Base-by-base conservation (phyloP, 2,797 vertebrate species). In the Cyclopterus lumpus region DNA sequence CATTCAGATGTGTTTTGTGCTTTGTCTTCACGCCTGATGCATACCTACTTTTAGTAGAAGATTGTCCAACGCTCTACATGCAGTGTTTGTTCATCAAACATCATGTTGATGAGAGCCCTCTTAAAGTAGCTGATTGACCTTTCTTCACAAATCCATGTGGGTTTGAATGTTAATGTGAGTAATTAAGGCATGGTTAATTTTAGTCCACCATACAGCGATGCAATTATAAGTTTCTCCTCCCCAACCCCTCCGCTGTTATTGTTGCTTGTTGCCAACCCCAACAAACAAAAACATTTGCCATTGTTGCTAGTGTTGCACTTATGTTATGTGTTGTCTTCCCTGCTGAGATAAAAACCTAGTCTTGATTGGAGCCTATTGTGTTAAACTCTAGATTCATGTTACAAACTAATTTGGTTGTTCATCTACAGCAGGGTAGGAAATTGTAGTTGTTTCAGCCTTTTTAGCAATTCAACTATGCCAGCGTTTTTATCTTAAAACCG, bases 281-380 rank as follows among this genome's bases (percentile, higher is more conserved):
- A 49, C 59, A 57, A 69, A 80, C 65, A 73, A 40, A 66, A 67
- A 11, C 15, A 32, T 65, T 44, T 44, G 22, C 42, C 12, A 44
- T 63, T 59, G 59, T 61, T 62, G 72, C 18, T 30, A 28, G 14
- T 20, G 20, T 14, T 4, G 2, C 34, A 55, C 18, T 62, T 58
- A 55, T 9, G 62, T 1, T 65, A 71, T 44, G 30, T 59, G 53
- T 67, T 32, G 8, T 57, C 7, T 32, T 75, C 24, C 73, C 55
- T 53, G 57, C 66, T 71, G 80, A 67, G 77, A 84, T 79, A 76
- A 86, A 72, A 34, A 59, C 44, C n/a, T n/a, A 8, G 20, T 65
- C 16, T 2, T 77, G 75, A 81, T 79, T 70, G 61, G 46, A 64
- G 73, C 62, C 48, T 32, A 22, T 76, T 77, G 28, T 73, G 55